These are phyloP conservation scores for Patella caerulea DNA, from an alignment of 2,888 invertebrate species.

Conservation along the genomic window DNA sequence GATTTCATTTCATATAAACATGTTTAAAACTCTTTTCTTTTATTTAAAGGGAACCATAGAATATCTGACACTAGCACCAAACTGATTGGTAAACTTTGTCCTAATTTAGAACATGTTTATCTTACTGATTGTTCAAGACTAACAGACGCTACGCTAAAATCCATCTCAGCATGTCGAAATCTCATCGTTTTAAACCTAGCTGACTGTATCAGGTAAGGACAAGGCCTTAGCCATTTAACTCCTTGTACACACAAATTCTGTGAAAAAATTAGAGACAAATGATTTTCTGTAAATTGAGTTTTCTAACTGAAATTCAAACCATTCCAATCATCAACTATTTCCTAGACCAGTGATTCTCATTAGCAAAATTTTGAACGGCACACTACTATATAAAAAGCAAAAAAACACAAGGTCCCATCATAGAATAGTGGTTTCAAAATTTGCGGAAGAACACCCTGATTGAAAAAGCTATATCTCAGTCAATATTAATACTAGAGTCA, in stretches of 20 bases:
- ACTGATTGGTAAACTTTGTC: constrained; percentile 63
- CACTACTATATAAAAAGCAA: no score
- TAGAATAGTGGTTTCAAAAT: no score
- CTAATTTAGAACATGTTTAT: constrained; percentile 66
- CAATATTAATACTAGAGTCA: no score
- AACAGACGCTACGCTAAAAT: constrained; percentile 67
- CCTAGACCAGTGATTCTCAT: no score
- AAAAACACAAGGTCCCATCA: no score
- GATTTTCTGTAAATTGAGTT: no score
- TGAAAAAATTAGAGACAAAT: no score
- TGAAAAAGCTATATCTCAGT: no score
- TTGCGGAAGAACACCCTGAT: no score
- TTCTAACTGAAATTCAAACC: neutral
- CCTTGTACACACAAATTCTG: no score
- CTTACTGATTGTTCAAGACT: constrained; percentile 68
- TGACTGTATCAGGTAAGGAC: constrained; percentile 68
- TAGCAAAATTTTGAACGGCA: no score
- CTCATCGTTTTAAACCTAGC: constrained; percentile 70
- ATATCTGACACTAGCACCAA: constrained; percentile 67
- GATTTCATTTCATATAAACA: no score
- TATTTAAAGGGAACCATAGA: constrained; percentile 61
- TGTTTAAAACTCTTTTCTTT: neutral
- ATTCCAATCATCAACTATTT: neutral
- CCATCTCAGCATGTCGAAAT: constrained; percentile 58
- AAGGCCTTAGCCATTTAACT: neutral